Base-by-base conservation (phyloP, 2,797 vertebrate species). In the Catamblyrhynchus diadema region DNA sequence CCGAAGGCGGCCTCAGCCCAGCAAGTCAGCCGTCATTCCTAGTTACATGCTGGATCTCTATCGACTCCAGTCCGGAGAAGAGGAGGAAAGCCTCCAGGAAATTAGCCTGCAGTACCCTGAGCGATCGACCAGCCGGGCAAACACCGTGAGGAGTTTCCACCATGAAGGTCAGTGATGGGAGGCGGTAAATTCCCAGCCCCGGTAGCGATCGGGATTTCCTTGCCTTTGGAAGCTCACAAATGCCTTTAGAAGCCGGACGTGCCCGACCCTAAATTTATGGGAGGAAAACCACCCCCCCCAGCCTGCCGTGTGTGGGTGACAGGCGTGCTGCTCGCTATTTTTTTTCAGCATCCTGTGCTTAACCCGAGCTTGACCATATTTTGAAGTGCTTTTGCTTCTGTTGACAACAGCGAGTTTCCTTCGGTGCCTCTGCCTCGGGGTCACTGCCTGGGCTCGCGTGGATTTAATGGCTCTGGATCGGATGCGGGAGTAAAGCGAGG, bases 71-170 rank as follows among this genome's bases (percentile, higher is more conserved):
- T 99, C 99, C 7, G 99, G 99, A 45, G 99, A 99, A 95, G 99
- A 99, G 96, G 99, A 99, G 94, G 98, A 98, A 6, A 98, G 94
- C 66, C 97, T 94, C 30, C 98, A 98, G 28, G 97, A 98, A 88
- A 96, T 98, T 67, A 95, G 96, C 81, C 98, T 99, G 69, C 99
- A 99, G 96, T 99, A 99, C 95, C 99, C 99, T 0, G 99, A 99
- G 98, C 98, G 98, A 93, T 99, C 98, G 7, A 98, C 99, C 93
- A 99, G 99, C 97, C 98, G 99, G 75, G 99, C 99, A 92, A 99
- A 99, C 98, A 99, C 99, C 86, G 99, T 99, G 97, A 99, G 99
- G 97, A 99, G 99, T 85, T 99, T 99, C 98, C 99, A 99, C 96
- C 99, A 99, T 97, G 99, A 99, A 98, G 99, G 99, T 99, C 97